A percentile compares a stretch with the other conserved stretches of the same genome.
Evolutionary conservation across 2,113 vertebrate genomes (phyloP).

Genomic region (Charadrius vociferus): DNA sequence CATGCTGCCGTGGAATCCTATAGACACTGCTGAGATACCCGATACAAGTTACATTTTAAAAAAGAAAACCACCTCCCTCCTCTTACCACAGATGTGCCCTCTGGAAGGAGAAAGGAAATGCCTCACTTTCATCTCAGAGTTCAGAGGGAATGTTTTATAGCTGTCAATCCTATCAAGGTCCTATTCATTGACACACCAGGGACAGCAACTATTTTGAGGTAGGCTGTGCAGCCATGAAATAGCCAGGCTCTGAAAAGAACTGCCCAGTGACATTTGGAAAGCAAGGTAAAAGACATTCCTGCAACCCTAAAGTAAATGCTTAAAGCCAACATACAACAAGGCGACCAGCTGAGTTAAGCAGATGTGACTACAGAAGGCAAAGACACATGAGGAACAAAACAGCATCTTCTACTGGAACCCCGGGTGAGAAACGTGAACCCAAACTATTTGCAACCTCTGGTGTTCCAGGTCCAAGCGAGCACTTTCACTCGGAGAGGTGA

Average conservation of each 20-base stretch:
- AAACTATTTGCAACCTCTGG: neutral
- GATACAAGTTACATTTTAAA: neutral
- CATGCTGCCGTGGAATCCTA: neutral
- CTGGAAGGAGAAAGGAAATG: neutral
- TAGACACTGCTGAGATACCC: neutral
- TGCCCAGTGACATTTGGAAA: neutral
- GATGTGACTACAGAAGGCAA: neutral
- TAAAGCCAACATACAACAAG: neutral
- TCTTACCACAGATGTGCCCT: neutral
- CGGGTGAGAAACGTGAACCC: neutral
- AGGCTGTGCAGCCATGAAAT: neutral
- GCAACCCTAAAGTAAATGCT: neutral
- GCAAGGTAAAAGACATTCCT: neutral
- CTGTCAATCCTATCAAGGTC: neutral
- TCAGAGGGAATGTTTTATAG: slow-evolving; percentile 61
- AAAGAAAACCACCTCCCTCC: neutral
- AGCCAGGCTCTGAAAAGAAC: neutral
- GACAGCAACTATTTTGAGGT: neutral
- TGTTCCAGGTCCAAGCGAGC: neutral
- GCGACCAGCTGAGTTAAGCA: neutral
- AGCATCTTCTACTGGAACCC: neutral
- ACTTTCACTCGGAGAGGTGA: neutral
- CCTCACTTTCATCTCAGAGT: slow-evolving; percentile 50
- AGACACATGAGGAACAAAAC: neutral
- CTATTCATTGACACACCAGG: neutral